Evolutionary conservation across 2,797 vertebrate species (phyloP), one percentile per base, ranked within the genome.

Genomic region (Notolabrus celidotus): DNA sequence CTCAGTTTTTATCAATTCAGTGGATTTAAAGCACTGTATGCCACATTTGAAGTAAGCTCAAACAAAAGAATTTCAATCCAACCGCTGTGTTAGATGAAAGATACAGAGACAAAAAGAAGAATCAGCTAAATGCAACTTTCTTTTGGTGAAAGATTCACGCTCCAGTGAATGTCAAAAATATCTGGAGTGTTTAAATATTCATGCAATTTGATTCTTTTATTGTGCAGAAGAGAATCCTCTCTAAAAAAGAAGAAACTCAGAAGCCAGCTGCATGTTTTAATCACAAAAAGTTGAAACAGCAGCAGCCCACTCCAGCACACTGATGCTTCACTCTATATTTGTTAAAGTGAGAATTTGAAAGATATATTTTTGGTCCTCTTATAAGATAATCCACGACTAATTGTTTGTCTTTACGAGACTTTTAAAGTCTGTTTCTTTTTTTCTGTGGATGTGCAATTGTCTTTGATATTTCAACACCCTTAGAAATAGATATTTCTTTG

Each of bases 11-110:
- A 42, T 47, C 27, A 52, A 36, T 0, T 42, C 16, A 15, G 10
- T 10, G 2, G n/a, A 27, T 25, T 34, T 20, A 59, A 7, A 41
- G 19, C 10, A 64, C 16, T 50, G 10, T 46, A 47, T 6, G 33
- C 39, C 60, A 31, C 23, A 16, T 10, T 58, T 41, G 15, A 1
- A 15, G 47, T 42, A 31, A 46, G 34, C 27, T 63, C 15, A 55
- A 25, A 74, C 23, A 58, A 46, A 58, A 58, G 9, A 17, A 38
- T 22, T 33, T 22, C 10, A 41, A 3, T 71, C 43, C 8, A 41
- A 33, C 3, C 42, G 7, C 51, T 20, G 27, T 15, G 39, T 42
- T 33, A 25, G 12, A 43, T 62, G 8, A 4, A 82, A 47, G 19
- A 71, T 19, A 25, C 14, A 9, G 46, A 17, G n/a, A 56, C 31